phyloP scores from a whole-genome alignment of 2,888 invertebrate genomes.

The Onthophagus sagittarius region DNA sequence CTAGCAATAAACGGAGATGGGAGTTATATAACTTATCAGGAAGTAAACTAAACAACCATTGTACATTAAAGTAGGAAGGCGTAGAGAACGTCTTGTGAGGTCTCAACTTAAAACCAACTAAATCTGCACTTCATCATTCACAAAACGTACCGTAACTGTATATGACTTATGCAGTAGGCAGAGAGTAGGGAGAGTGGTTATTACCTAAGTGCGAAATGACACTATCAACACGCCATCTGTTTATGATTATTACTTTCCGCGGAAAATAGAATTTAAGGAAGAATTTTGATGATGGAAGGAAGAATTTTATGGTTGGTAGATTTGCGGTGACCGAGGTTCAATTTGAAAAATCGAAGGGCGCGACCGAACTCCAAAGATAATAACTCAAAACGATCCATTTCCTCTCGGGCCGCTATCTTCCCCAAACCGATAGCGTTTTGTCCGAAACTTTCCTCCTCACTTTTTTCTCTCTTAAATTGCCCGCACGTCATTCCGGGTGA shows the following conservation, averaged over 20 bases:
- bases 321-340: neutral
- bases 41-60: neutral
- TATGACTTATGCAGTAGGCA: neutral
- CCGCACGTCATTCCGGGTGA: conserved; percentile 31
- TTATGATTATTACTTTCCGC: neutral
- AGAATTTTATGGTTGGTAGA: neutral
- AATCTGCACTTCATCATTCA: neutral
- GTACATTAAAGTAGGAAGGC: neutral
- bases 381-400: neutral
- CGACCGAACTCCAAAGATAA: neutral
- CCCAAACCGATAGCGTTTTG: conserved; percentile 26
- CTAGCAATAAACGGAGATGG: too few relatives aligned
- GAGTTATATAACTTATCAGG: neutral
- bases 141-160: neutral
- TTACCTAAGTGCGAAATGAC: neutral
- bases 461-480: conserved; percentile 33
- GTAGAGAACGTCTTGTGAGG: neutral
- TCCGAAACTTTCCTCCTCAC: conserved; percentile 32
- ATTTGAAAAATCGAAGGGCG: neutral
- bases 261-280: neutral
- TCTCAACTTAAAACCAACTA: neutral
- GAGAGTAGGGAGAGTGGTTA: neutral
- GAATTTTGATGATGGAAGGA: neutral
- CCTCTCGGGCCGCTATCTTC: conserved; percentile 16
- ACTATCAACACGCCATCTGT: neutral